Conservation (phyloP, 1,140 invertebrate genomes). For the Rhopalosiphum padi region DNA sequence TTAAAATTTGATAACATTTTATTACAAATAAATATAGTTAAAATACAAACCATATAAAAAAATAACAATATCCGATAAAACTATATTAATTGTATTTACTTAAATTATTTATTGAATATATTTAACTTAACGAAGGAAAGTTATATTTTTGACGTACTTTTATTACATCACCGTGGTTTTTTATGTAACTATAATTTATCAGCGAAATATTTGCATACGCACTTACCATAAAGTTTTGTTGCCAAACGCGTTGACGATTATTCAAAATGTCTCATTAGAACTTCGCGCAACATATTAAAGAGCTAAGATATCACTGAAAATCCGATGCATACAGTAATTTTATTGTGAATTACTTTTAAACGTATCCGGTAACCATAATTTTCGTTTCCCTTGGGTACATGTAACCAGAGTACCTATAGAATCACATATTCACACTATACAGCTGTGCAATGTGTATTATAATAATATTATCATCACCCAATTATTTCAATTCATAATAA, state of each 20-base stretch:
- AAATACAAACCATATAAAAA: background rate
- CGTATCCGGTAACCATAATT: conserved; percentile 21
- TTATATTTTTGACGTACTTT: background rate
- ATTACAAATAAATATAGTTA: background rate
- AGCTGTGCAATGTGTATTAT: background rate
- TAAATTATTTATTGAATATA: background rate
- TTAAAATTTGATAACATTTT: background rate
- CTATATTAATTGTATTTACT: background rate
- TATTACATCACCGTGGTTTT: background rate
- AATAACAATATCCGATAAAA: background rate
- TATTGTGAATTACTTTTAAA: conserved; percentile 13
- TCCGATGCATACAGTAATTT: background rate
- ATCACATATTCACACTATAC: background rate
- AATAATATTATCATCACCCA: conserved; percentile 20
- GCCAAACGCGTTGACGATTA: background rate
- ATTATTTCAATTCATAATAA: background rate
- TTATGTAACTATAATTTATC: background rate
- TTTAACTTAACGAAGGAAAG: background rate
- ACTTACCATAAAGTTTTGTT: conserved; percentile 24
- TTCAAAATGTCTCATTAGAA: conserved; percentile 39
- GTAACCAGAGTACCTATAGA: background rate
- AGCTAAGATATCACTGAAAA: background rate
- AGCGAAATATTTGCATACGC: background rate
- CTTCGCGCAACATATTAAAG: background rate
- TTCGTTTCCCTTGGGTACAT: background rate